A percentile compares a stretch with the other conserved stretches of the same genome.
Conservation (phyloP, 2,888 invertebrate genomes). For the Tachina fera region DNA sequence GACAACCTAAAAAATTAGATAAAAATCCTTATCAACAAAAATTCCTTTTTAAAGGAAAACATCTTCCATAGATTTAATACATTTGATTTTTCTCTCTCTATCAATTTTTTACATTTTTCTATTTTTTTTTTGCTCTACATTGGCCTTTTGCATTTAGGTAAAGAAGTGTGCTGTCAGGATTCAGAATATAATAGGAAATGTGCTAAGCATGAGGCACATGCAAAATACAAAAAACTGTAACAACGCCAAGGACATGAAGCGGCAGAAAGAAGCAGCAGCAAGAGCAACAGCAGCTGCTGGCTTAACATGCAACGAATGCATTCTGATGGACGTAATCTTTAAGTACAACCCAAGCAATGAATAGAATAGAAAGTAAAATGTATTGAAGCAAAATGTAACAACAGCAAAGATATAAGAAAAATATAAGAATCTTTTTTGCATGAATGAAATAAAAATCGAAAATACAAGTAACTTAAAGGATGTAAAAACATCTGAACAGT, state of each 20-base stretch:
- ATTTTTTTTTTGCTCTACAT: conserved; percentile 24
- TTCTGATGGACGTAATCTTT: conserved; percentile 58
- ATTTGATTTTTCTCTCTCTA: conserved; percentile 5
- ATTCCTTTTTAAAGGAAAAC: conserved; percentile 39
- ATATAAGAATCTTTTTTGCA: background rate
- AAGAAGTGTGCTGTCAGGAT: conserved; percentile 36
- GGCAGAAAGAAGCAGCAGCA: background rate
- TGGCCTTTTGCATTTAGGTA: conserved; percentile 54
- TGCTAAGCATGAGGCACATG: conserved; percentile 41
- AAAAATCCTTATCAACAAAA: conserved; percentile 5
- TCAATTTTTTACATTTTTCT: background rate
- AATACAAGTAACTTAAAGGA: conserved; percentile 12
- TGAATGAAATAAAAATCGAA: conserved; percentile 44
- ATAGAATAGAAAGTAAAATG: conserved; percentile 21
- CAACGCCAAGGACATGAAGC: conserved; percentile 38
- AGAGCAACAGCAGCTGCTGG: conserved; percentile 28
- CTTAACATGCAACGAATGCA: conserved; percentile 36
- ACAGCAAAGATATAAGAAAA: background rate
- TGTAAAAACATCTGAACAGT: conserved; percentile 9
- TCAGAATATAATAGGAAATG: conserved; percentile 42
- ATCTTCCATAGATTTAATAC: conserved; percentile 36
- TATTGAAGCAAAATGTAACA: conserved; percentile 11
- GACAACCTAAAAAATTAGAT: background rate
- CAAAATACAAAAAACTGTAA: conserved; percentile 36
- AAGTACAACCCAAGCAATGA: conserved; percentile 5